Evolutionary conservation across 2,888 invertebrate species (phyloP).

Genomic region (Globia sparganii): DNA sequence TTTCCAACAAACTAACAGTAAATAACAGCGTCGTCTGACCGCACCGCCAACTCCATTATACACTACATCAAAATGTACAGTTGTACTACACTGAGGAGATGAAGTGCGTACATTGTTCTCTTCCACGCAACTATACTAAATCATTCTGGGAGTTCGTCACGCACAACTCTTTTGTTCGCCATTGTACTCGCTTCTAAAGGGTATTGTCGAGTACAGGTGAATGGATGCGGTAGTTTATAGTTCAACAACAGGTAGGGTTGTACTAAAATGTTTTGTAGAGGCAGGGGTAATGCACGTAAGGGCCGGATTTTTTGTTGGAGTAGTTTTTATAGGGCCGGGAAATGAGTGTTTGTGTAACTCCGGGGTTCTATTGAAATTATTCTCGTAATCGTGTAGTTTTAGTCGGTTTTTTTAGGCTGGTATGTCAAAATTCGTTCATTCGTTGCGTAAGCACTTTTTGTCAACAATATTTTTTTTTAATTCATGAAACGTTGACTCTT

Average conservation of each 20-base stretch:
- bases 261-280: slow-evolving; percentile 59
- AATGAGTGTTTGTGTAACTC: slow-evolving; percentile 57
- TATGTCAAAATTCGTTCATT: slow-evolving; percentile 1
- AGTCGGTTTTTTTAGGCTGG: slow-evolving; percentile 19
- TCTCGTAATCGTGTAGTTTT: slow-evolving; percentile 34
- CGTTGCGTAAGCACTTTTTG: background rate
- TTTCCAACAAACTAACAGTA: slow-evolving; percentile 26
- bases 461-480: background rate
- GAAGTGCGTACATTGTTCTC: slow-evolving; percentile 67
- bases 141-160: slow-evolving; percentile 71
- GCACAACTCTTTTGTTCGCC: slow-evolving; percentile 72
- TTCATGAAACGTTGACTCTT: no score
- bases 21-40: slow-evolving; percentile 40
- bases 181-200: slow-evolving; percentile 67
- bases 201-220: slow-evolving; percentile 59
- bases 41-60: slow-evolving; percentile 55
- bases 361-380: slow-evolving; percentile 49
- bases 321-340: slow-evolving; percentile 46
- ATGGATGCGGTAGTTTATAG: slow-evolving; percentile 65
- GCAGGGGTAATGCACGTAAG: slow-evolving; percentile 38
- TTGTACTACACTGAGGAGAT: slow-evolving; percentile 48
- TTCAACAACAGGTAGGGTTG: slow-evolving; percentile 58
- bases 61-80: slow-evolving; percentile 55
- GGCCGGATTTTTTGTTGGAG: slow-evolving; percentile 57
- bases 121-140: slow-evolving; percentile 69